Conservation (phyloP, 2,113 vertebrate genomes). For the Azemiops feae region DNA sequence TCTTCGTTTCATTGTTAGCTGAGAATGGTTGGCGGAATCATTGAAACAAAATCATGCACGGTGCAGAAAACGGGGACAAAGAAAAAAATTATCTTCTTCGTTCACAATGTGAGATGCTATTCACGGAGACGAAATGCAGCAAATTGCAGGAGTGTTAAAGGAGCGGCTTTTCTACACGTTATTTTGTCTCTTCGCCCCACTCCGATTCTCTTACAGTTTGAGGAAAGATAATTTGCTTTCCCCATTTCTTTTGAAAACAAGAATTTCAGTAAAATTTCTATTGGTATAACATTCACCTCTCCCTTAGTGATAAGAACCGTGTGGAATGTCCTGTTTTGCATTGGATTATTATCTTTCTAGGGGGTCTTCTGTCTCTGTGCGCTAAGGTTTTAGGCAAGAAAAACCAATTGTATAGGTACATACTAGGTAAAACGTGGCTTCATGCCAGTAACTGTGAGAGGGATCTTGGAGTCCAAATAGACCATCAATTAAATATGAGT, state of each 20-base stretch:
- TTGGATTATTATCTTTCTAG: too few species aligned
- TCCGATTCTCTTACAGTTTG: background rate
- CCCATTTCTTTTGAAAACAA: background rate
- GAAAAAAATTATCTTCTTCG: background rate
- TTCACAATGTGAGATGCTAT: background rate
- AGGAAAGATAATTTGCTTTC: background rate
- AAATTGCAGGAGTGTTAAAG: background rate
- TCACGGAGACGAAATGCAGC: background rate
- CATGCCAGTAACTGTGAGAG: too few species aligned
- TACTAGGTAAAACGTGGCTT: too few species aligned
- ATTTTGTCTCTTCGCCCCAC: background rate
- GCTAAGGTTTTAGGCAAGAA: too few species aligned
- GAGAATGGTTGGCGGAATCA: background rate
- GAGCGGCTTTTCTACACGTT: accelerated
- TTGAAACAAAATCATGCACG: background rate
- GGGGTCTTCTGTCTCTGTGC: too few species aligned
- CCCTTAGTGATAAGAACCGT: background rate
- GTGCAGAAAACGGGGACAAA: background rate
- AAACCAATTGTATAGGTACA: too few species aligned
- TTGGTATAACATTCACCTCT: background rate
- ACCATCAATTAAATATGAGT: too few species aligned
- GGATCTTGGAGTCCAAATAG: too few species aligned
- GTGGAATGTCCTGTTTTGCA: too few species aligned
- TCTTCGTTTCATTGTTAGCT: background rate
- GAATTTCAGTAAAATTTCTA: background rate